These are phyloP conservation scores for Cylas formicarius DNA, from an alignment of 1,140 invertebrate species.

Conservation along the genomic window DNA sequence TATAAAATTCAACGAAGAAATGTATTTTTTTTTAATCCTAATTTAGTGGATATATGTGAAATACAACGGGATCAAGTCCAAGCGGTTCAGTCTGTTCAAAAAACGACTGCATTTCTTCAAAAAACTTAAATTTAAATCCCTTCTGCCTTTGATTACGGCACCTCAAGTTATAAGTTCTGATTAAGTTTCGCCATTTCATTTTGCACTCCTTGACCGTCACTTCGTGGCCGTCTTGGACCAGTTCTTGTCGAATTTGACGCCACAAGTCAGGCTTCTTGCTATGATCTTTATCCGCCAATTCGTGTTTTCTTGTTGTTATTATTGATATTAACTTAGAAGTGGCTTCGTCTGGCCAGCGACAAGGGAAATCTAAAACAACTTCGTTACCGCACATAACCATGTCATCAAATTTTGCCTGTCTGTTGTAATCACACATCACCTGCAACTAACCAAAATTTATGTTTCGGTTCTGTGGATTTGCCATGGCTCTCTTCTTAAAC, in stretches of 20 bases:
- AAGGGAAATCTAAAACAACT: conserved; percentile 19
- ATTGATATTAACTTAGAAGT: conserved; percentile 17
- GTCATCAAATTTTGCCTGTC: conserved; percentile 1
- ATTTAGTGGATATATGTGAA: too few species aligned
- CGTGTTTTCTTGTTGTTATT: conserved; percentile 14
- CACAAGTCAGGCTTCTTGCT: conserved; percentile 17
- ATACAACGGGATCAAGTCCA: conserved; percentile 18
- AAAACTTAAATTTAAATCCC: conserved; percentile 23
- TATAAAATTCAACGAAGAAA: too few species aligned
- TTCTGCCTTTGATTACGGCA: conserved; percentile 20
- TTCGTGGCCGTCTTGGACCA: conserved; percentile 15
- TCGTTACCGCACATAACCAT: not conserved
- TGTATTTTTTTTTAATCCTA: too few species aligned
- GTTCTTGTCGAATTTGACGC: conserved; percentile 18
- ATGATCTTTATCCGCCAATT: conserved; percentile 17
- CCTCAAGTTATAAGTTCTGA: conserved; percentile 18
- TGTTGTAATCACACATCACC: not conserved
- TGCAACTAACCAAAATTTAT: conserved; percentile 18
- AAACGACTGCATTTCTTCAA: conserved; percentile 19
- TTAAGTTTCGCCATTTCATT: conserved; percentile 18
- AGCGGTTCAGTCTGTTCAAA: conserved; percentile 16
- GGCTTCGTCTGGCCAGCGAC: conserved; percentile 21
- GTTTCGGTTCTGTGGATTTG: conserved; percentile 11
- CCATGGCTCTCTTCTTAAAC: conserved; percentile 21
- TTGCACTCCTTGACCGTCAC: conserved; percentile 18